These are phyloP conservation scores for Stramonita haemastoma DNA, from an alignment of 2,888 invertebrate species.

Conservation along the genomic window DNA sequence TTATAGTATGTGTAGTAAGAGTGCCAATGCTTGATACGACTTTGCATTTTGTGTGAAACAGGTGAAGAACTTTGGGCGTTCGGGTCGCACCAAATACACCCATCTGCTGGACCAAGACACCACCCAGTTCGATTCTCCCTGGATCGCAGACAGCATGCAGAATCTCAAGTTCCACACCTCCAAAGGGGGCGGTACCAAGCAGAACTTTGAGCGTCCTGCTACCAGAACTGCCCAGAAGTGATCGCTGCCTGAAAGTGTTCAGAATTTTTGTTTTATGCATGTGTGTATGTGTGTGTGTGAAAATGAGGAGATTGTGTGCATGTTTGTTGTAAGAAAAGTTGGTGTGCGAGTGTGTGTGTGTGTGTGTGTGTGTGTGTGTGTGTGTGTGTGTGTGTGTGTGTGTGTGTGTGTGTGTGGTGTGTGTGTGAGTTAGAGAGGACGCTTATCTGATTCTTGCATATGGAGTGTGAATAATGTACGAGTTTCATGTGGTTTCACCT, in stretches of 20 bases:
- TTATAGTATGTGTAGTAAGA: too few relatives aligned
- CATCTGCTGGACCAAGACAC: conserved; percentile 99
- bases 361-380: conserved; percentile 4
- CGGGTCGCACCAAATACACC: conserved; percentile 98
- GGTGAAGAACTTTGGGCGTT: conserved; percentile 99
- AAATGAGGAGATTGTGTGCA: neutral
- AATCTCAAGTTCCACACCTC: conserved; percentile 91
- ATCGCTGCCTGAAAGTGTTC: neutral
- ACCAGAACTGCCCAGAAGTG: conserved; percentile 51
- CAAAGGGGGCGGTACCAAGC: conserved; percentile 95
- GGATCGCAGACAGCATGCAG: conserved; percentile 94
- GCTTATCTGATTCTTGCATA: neutral
- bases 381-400: conserved; percentile 27
- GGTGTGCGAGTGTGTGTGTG: conserved; percentile 25
- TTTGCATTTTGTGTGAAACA: conserved; percentile 57
- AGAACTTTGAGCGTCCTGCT: conserved; percentile 90
- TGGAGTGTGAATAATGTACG: neutral
- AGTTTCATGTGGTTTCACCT: neutral
- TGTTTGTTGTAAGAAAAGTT: neutral
- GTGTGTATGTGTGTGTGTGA: too few relatives aligned
- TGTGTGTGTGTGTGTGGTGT: conserved; percentile 24
- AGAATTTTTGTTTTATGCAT: conserved; percentile 16
- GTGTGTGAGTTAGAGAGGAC: neutral
- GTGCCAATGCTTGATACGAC: too few relatives aligned
- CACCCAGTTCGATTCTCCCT: conserved; percentile 97